phyloP scores from a whole-genome alignment of 2,113 vertebrate genomes.

The Zosterops hypoxanthus region DNA sequence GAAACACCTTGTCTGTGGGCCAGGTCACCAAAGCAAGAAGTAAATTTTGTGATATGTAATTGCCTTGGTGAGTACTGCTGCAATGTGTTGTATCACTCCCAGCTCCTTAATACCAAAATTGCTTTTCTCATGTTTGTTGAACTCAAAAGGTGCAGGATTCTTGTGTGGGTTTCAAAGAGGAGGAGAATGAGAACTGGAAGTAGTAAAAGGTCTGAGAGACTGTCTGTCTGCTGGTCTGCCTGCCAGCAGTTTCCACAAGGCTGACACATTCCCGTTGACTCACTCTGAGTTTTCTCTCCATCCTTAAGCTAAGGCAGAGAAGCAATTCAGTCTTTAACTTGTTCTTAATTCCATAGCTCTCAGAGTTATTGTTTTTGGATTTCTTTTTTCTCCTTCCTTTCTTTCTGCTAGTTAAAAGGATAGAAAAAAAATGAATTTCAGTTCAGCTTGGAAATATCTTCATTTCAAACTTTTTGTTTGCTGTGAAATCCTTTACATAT shows the following conservation, averaged over 20 bases:
- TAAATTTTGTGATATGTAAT: not conserved
- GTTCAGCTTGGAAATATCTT: not conserved
- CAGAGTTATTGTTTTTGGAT: rapidly evolving
- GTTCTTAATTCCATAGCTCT: not conserved
- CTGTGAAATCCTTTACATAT: constrained; percentile 15
- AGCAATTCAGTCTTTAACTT: not conserved
- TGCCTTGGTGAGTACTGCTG: not conserved
- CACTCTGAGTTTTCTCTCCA: not conserved
- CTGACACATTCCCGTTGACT: not conserved
- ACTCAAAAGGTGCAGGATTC: not conserved
- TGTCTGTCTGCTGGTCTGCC: not conserved
- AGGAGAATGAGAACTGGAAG: not conserved
- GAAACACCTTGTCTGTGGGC: too few relatives aligned
- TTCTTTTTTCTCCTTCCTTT: not conserved
- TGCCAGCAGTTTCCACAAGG: not conserved
- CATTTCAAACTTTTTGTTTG: not conserved
- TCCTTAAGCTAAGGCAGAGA: not conserved
- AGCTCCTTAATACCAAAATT: not conserved
- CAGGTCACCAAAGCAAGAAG: not conserved
- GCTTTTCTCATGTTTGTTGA: rapidly evolving
- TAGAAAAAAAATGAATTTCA: not conserved
- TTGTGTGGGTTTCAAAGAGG: not conserved
- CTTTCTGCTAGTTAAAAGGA: not conserved
- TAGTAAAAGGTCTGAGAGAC: not conserved
- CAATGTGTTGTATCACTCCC: not conserved